Evolutionary conservation across 2,113 vertebrate genomes (phyloP).

Genomic region (Bubo blakistoni): DNA sequence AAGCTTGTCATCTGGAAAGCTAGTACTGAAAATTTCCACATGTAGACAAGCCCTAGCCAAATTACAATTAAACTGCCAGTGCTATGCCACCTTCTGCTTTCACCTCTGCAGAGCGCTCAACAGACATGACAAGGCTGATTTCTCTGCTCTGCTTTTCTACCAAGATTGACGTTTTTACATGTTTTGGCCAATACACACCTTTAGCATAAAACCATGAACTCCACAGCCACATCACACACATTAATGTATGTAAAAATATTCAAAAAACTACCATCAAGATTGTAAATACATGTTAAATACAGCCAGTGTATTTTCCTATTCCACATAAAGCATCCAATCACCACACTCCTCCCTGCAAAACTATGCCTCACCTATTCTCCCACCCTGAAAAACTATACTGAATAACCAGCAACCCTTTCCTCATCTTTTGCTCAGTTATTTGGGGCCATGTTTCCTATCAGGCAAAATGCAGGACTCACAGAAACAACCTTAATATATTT

Average conservation of each 20-base stretch:
- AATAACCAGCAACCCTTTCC: background rate
- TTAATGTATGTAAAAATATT: slow-evolving; percentile 45
- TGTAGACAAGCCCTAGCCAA: background rate
- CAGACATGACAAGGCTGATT: background rate
- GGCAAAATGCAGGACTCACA: background rate
- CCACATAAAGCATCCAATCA: background rate
- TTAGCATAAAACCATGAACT: background rate
- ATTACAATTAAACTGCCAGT: background rate
- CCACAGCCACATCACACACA: background rate
- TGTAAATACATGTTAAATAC: slow-evolving; percentile 24
- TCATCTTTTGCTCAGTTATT: background rate
- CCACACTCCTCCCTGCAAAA: background rate
- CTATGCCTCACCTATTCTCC: background rate
- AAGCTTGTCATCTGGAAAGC: slow-evolving; percentile 8
- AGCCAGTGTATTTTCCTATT: background rate
- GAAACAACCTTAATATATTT: background rate
- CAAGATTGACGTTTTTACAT: background rate
- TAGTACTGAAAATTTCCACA: slow-evolving; percentile 18
- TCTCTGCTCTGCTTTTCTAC: background rate
- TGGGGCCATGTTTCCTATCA: background rate
- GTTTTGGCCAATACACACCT: background rate
- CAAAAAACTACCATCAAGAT: background rate
- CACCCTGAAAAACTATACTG: background rate
- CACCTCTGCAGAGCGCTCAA: background rate
- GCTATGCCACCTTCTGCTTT: background rate